Evolutionary conservation across 1,140 invertebrate species (phyloP), one percentile per base, ranked within the genome.

Genomic region (Adelges cooleyi): DNA sequence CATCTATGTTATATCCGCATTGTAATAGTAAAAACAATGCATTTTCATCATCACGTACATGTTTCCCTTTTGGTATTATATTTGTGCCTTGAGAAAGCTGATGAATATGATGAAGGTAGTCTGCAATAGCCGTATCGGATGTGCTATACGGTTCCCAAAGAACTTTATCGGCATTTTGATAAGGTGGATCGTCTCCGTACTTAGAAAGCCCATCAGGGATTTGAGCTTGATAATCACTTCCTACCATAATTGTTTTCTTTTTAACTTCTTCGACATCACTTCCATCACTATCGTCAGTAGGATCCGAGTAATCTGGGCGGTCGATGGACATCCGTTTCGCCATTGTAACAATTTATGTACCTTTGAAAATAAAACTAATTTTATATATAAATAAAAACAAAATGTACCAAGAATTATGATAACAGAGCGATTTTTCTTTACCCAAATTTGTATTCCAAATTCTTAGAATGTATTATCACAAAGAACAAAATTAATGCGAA

Each of bases 151-250:
- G 93, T 75, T 93, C 88, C 94, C 94, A 98, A 1, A 97, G 76
- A 65, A 96, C 78, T 75, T 93, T 90, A 74, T 97, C 94, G 75
- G 95, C 91, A 79, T 96, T 96, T 78, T 97, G 92, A 77, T 97
- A 96, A 0, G 92, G 92, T 68, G 90, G 79, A 78, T 95, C 91
- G 72, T 91, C 93, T 77, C 96, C 95, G 72, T 84, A 85, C 46
- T 69, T 71, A 72, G 86, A 87, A 4, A 96, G 77, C 18, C 90
- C 92, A 75, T 93, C 90, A 1, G 94, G 93, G 71, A 98, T 92
- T 65, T 82, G 82, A 17, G 93, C 94, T 78, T 98, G 94, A 74
- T 89, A 97, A 72, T 94, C 90, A 70, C 84, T 85, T 25, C 94
- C 94, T 23, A 98, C 92, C 89, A 96, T 95, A 66, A 97, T 96